A percentile compares a stretch with the other conserved stretches of the same genome.
Conservation (phyloP, 2,797 vertebrate species). For the Vireo griseus region DNA sequence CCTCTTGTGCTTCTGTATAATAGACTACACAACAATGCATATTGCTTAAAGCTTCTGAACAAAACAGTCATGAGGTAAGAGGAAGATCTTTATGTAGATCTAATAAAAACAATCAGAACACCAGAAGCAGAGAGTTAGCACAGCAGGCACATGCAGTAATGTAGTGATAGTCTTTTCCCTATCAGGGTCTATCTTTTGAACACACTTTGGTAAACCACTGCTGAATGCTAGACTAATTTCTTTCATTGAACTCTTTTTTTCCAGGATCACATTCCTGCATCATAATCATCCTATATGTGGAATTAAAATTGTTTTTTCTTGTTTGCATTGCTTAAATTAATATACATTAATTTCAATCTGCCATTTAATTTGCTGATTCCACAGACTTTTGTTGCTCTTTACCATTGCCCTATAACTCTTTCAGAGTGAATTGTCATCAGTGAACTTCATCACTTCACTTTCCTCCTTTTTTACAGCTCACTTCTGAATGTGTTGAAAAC, state of each 20-base stretch:
- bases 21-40: not conserved
- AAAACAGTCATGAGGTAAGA: not conserved
- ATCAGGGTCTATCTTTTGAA: not conserved
- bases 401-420: not conserved
- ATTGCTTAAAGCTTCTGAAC: not conserved
- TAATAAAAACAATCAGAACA: not conserved
- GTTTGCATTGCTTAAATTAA: not conserved
- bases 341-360: not conserved
- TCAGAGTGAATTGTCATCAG: not conserved
- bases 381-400: not conserved
- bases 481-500: not conserved
- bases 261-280: not conserved
- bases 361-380: not conserved
- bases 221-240: not conserved
- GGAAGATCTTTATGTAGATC: not conserved
- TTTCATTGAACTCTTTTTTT: not conserved
- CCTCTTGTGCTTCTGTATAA: not conserved
- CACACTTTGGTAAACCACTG: not conserved
- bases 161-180: not conserved
- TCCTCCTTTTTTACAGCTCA: not conserved
- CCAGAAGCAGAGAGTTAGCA: not conserved
- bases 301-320: not conserved
- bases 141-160: not conserved
- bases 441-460: not conserved
- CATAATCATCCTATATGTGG: not conserved